Conservation (phyloP, 2,113 vertebrate genomes). For the Camelus dromedarius region DNA sequence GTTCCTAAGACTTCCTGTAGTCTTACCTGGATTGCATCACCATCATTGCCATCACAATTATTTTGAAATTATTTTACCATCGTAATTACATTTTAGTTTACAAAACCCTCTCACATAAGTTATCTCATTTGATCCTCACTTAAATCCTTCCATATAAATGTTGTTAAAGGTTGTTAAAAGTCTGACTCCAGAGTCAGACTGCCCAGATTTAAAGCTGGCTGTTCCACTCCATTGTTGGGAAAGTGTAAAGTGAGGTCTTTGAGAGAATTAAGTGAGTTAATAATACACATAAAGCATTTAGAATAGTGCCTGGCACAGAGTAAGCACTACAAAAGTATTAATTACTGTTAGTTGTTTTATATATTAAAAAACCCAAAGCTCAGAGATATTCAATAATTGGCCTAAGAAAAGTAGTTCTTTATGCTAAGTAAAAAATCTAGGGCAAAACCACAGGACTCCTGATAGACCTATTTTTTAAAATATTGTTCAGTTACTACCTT, state of each 20-base stretch:
- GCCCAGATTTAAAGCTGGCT: background rate
- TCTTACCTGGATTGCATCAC: background rate
- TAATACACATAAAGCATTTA: background rate
- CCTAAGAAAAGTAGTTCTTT: background rate
- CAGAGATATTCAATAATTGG: background rate
- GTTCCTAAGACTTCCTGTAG: background rate
- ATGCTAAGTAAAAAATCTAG: background rate
- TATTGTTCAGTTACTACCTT: background rate
- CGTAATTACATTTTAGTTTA: background rate
- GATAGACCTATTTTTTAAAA: background rate
- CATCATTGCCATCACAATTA: background rate
- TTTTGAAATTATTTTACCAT: conserved; percentile 16
- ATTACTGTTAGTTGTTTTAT: background rate
- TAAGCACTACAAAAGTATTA: background rate
- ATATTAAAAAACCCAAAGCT: background rate
- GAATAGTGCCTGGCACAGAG: background rate
- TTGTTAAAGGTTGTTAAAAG: background rate
- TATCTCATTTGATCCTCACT: background rate
- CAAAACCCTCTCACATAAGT: background rate
- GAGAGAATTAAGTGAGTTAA: background rate
- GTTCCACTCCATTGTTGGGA: background rate
- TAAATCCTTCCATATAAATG: background rate
- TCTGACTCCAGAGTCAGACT: background rate
- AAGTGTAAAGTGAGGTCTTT: background rate
- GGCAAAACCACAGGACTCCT: background rate